Base-by-base conservation (phyloP, 2,113 vertebrate species). In the Sylvia atricapilla region DNA sequence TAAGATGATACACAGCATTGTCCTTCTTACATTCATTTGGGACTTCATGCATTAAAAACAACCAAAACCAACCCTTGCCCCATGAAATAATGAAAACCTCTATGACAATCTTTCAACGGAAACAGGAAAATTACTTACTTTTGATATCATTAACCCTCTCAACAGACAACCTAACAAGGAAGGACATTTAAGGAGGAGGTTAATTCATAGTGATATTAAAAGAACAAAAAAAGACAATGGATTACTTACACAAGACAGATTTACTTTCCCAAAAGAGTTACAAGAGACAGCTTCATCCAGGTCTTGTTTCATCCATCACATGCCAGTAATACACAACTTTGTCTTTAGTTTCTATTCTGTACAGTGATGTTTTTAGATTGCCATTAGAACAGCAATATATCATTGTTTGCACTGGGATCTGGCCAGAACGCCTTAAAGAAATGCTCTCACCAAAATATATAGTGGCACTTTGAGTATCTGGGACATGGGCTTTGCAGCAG, bases 111-210 rank as follows among this genome's bases (percentile, higher is more conserved):
- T 86, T 86, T 52, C 81, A 81, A 64, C 2, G 10, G 73, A 81
- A 93, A 89, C 3, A 73, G 90, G 31, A 86, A 81, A 74, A 64
- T 43, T 64, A 78, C 50, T 91, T 83, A 94, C 69, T 90, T 89
- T 75, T 60, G 60, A 25, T 89, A 93, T 28, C 73, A 84, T 68
- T 89, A 84, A 93, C 35, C 60, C 66, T 87, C 62, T 86, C 90
- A 94, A 77, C 10, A 94, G 82, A 88, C 44, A 90, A 90, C 69
- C 93, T 92, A 94, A 56, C 76, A 88, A 90, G 66, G 85, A 94
- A 96, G 94, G 85, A 90, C 87, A 86, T 91, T 74, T 90, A 90
- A 95, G 92, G 60, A 93, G 68, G 69, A 90, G 58, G 86, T 96
- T 95, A 95, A 92, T 92, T 87, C 94, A 94, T 1, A 67, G 53